Evolutionary conservation across 1,140 invertebrate species (phyloP).

Genomic region (Drosophila oshimai): DNA sequence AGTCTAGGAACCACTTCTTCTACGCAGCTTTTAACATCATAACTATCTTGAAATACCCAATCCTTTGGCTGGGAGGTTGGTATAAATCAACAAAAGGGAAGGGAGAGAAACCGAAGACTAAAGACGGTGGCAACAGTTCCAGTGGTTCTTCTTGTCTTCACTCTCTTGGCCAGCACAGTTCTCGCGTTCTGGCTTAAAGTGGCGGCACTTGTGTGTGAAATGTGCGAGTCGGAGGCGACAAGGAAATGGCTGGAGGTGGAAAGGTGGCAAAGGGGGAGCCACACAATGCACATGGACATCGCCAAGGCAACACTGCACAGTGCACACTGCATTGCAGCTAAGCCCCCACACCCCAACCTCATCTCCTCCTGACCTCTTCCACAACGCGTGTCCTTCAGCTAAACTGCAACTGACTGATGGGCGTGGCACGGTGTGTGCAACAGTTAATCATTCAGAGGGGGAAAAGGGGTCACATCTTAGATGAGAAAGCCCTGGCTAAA

Average conservation of each 20-base stretch:
- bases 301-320: slow-evolving; percentile 49
- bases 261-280: background rate
- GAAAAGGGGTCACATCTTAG: slow-evolving; percentile 5
- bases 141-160: slow-evolving; percentile 26
- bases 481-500: background rate
- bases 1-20: slow-evolving; percentile 1
- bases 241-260: slow-evolving; percentile 1
- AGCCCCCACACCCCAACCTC: background rate
- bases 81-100: slow-evolving; percentile 16
- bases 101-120: background rate
- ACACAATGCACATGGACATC: slow-evolving; percentile 12
- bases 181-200: slow-evolving; percentile 43
- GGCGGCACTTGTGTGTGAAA: slow-evolving; percentile 49
- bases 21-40: background rate
- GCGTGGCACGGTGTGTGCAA: slow-evolving; percentile 59
- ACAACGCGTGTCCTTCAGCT: slow-evolving; percentile 42
- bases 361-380: slow-evolving; percentile 11
- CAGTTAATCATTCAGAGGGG: slow-evolving; percentile 58
- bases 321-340: background rate
- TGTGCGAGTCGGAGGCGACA: slow-evolving; percentile 23
- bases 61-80: background rate
- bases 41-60: slow-evolving; percentile 20
- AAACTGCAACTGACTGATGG: slow-evolving; percentile 48
- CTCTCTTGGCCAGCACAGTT: slow-evolving; percentile 5
- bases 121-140: slow-evolving; percentile 1